Evolutionary conservation across 2,888 invertebrate species (phyloP), one percentile per base, ranked within the genome.

Genomic region (Hymenopus coronatus): DNA sequence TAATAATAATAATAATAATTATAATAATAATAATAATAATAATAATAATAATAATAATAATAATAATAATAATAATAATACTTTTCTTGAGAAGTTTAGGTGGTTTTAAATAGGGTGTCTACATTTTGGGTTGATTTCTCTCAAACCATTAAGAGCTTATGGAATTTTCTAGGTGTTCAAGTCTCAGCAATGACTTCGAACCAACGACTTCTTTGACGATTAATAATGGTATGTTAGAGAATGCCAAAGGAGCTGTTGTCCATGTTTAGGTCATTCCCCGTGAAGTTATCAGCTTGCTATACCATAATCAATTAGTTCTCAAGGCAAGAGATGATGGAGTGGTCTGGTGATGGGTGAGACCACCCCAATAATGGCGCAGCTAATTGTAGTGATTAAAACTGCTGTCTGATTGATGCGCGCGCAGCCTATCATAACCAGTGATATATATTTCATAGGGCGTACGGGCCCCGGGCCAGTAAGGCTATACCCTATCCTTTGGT

Each of bases 381-480:
- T 95, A 94, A 95, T 94, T 94, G 94, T 93, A 94, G 94, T 94
- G 94, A 94, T 94, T 94, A 94, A 88, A 82, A 54, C 87, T 30
- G 88, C 27, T 27, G 85, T 81, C 46, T 89, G 87, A 88, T 89
- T 87, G 89, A 88, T 88, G 89, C 87, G 54, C 70, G 70, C 20
- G 70, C 86, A 30, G 86, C 81, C 70, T 86, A 28, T 70, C 54
- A 70, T 70, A 70, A 70, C 54, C 54, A 86, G 30, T 81, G 86
- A 86, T 86, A 81, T 28, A 81, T 81, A 86, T 86, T 86, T 28
- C 12, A 86, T 30, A 20, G 28, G 28, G 54, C 40, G 27, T 46
- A 85, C 40, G 27, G 27, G 85, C 85, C 46, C 27, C 40, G 46
- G 85, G 85, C 85, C 28, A 27, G 83, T 70, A 70, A 70, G 54